phyloP scores from a whole-genome alignment of 2,797 vertebrate genomes.

The Hephaestus fuliginosus region DNA sequence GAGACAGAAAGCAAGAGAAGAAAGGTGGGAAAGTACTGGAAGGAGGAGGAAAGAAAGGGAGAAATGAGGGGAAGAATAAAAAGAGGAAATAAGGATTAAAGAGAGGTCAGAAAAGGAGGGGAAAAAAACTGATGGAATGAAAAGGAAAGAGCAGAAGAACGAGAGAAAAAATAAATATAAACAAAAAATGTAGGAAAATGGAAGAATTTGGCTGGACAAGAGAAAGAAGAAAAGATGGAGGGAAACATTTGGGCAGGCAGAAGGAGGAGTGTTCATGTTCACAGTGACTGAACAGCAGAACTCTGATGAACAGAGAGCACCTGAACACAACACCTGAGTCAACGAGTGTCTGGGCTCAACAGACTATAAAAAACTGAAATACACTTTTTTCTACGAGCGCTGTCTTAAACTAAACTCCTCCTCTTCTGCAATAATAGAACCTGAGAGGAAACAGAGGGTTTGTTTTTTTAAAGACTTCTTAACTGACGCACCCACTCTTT shows the following conservation, averaged over 20 bases:
- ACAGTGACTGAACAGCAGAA: conserved; percentile 15
- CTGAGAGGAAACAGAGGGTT: neutral
- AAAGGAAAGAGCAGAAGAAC: neutral
- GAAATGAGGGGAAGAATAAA: no score
- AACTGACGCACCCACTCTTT: neutral
- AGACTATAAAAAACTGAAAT: conserved; percentile 33
- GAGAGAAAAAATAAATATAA: neutral
- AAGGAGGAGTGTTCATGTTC: conserved; percentile 31
- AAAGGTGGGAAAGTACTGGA: no score
- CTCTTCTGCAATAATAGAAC: conserved; percentile 71
- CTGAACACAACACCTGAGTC: conserved; percentile 44
- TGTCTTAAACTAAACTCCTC: conserved; percentile 58
- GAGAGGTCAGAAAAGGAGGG: neutral
- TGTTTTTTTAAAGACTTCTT: conserved; percentile 21
- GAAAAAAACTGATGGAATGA: neutral
- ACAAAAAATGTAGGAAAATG: neutral
- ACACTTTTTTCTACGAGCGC: conserved; percentile 66
- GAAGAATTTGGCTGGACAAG: no score
- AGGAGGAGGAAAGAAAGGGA: neutral
- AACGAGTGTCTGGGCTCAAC: conserved; percentile 40
- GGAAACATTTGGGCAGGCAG: neutral
- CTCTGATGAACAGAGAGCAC: conserved; percentile 37
- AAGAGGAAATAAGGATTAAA: neutral
- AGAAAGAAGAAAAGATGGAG: neutral
- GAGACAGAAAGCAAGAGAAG: neutral